Evolutionary conservation across 2,113 vertebrate genomes (phyloP).

Genomic region (Leucopsar rothschildi): DNA sequence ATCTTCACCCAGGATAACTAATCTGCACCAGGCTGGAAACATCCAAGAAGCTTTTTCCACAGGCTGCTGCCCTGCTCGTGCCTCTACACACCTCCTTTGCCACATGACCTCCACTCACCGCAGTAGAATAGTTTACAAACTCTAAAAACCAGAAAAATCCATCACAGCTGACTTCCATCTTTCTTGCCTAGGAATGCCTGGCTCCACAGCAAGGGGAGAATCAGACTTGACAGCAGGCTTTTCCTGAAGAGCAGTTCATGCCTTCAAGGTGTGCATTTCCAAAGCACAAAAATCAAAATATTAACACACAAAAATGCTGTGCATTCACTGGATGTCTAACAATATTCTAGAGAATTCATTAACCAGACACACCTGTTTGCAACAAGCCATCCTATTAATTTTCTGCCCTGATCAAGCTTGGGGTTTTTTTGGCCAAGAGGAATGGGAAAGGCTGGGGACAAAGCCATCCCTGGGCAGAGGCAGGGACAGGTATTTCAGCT

Average conservation of each 20-base stretch:
- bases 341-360: not conserved
- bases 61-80: not conserved
- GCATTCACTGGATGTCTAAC: not conserved
- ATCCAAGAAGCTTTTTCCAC: not conserved
- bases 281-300: not conserved
- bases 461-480: not conserved
- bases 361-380: not conserved
- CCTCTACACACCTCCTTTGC: accelerated
- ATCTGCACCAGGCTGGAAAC: not conserved
- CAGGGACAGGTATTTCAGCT: not conserved
- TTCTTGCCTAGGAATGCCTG: not conserved
- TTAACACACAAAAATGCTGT: not conserved
- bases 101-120: not conserved
- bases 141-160: not conserved
- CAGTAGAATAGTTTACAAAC: not conserved
- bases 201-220: not conserved
- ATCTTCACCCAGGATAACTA: not conserved
- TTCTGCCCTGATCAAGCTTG: not conserved
- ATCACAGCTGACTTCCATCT: not conserved
- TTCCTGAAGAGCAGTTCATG: not conserved
- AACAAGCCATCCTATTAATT: not conserved
- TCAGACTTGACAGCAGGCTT: not conserved
- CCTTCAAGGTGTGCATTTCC: not conserved
- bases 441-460: not conserved
- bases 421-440: not conserved